phyloP scores from a whole-genome alignment of 2,113 vertebrate species.

The Pseudopipra pipra region DNA sequence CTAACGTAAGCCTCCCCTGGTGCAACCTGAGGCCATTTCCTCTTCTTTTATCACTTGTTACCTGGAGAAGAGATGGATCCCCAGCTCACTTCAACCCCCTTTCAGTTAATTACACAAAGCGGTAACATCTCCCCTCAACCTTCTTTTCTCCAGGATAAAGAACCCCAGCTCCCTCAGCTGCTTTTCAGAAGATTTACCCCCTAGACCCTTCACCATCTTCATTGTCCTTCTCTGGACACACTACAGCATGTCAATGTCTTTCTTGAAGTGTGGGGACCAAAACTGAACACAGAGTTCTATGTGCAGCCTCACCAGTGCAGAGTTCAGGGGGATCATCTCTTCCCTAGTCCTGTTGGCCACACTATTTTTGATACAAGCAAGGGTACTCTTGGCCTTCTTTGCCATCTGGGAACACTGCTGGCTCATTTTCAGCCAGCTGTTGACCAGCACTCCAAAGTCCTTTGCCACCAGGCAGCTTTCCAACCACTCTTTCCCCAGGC shows the following conservation, averaged over 20 bases:
- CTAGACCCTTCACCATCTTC: fast-evolving
- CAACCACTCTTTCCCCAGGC: background rate
- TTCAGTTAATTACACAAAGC: background rate
- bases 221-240: fast-evolving
- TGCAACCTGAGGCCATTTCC: background rate
- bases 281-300: fast-evolving
- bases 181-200: background rate
- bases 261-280: fast-evolving
- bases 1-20: no score
- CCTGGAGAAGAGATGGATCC: background rate
- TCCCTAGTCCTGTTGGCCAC: background rate
- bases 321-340: fast-evolving
- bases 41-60: background rate
- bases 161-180: background rate
- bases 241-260: background rate
- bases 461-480: background rate
- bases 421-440: background rate
- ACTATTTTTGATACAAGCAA: background rate
- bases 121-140: fast-evolving
- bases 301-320: fast-evolving
- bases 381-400: background rate
- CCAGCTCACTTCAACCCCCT: background rate
- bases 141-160: background rate
- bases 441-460: background rate
- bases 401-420: background rate